Percentiles rank a stretch among this genome's conserved stretches.
Evolutionary conservation across 2,113 vertebrate species (phyloP).

Genomic region (Coreoperca whiteheadi): DNA sequence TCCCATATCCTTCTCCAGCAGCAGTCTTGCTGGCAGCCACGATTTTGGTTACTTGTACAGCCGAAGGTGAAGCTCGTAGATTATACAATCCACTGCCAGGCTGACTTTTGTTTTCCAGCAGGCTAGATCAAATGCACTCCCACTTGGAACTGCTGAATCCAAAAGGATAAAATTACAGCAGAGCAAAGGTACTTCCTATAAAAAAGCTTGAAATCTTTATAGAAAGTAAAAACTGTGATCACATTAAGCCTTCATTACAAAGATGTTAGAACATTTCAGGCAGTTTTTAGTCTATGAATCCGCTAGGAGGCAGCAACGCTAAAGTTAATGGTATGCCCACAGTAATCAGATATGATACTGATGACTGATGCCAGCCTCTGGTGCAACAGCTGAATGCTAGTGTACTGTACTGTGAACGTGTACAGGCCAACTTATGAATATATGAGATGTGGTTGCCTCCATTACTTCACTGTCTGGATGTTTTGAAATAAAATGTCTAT

Average conservation of each 20-base stretch:
- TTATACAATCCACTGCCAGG: constrained; percentile 12
- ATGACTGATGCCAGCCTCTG: constrained; percentile 39
- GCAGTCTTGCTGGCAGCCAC: background rate
- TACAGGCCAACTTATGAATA: background rate
- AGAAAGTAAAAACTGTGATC: constrained; percentile 20
- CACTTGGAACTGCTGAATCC: constrained; percentile 2
- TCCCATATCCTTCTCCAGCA: constrained; percentile 16
- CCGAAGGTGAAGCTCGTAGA: constrained; percentile 24
- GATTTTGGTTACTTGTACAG: constrained; percentile 11
- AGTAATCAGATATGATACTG: constrained; percentile 55
- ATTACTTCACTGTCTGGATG: background rate
- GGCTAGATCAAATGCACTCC: background rate
- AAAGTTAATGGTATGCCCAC: constrained; percentile 42
- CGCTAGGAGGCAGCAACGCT: constrained; percentile 62
- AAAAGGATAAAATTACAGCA: constrained; percentile 10
- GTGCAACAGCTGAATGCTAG: background rate
- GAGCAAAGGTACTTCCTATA: background rate
- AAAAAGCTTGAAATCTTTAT: background rate
- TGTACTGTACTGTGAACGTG: background rate
- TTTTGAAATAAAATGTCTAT: background rate
- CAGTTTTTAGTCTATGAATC: constrained; percentile 20
- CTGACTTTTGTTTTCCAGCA: constrained; percentile 20
- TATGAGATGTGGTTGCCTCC: background rate
- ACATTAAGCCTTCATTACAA: constrained; percentile 9
- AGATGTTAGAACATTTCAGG: background rate